Conservation (phyloP, 2,888 invertebrate genomes). For the Ectropis crepuscularia region DNA sequence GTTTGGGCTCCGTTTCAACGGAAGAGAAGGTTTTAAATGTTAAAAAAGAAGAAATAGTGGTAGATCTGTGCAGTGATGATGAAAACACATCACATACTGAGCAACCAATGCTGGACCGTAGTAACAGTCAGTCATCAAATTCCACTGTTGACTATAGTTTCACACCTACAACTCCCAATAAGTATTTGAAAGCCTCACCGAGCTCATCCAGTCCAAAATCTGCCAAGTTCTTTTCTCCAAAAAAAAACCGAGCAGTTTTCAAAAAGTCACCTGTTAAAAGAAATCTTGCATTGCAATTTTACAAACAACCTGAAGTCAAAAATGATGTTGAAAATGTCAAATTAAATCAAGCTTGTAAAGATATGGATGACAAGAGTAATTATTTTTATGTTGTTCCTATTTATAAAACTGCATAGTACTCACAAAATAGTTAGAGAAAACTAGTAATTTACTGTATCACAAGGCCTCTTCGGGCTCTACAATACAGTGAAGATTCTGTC, state of each 20-base stretch:
- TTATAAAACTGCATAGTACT: background rate
- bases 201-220: conserved; percentile 42
- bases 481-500: too few species aligned
- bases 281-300: conserved; percentile 50
- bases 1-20: conserved; percentile 50
- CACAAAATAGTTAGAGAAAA: too few species aligned
- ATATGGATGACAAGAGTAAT: conserved; percentile 75
- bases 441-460: too few species aligned
- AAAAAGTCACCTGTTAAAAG: conserved; percentile 56
- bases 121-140: conserved; percentile 18
- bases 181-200: conserved; percentile 38
- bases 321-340: conserved; percentile 33
- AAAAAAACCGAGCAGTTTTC: conserved; percentile 58
- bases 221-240: conserved; percentile 66
- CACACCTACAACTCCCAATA: conserved; percentile 45
- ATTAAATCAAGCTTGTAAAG: conserved; percentile 47
- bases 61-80: conserved; percentile 61
- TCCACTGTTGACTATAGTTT: conserved; percentile 17
- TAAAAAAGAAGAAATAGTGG: conserved; percentile 37
- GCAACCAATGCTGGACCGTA: conserved; percentile 11
- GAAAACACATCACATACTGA: conserved; percentile 42
- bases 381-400: background rate
- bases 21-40: conserved; percentile 41
- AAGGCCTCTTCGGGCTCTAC: too few species aligned
- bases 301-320: conserved; percentile 16